These are phyloP conservation scores for Phocoena phocoena DNA, from an alignment of 2,113 vertebrate species.

Conservation along the genomic window DNA sequence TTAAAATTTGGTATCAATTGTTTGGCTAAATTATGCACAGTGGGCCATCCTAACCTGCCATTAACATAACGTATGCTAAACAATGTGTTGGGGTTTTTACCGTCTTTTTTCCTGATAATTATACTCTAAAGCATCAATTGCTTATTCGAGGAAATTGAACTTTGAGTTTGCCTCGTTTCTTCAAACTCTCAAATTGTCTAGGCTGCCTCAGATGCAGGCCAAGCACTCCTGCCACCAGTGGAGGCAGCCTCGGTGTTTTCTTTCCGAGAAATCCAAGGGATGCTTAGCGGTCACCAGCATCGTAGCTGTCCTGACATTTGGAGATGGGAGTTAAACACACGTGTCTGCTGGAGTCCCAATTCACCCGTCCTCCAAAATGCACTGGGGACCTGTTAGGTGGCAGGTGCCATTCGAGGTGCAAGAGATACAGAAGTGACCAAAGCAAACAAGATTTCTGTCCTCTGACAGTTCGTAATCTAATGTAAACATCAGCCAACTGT, in stretches of 20 bases:
- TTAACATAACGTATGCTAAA: slow-evolving; percentile 93
- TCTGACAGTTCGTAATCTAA: neutral
- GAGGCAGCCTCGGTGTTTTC: slow-evolving; percentile 45
- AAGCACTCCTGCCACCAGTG: slow-evolving; percentile 74
- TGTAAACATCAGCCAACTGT: neutral
- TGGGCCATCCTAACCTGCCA: slow-evolving; percentile 90
- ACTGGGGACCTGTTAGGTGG: neutral
- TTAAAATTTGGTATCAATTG: slow-evolving; percentile 92
- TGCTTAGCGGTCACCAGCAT: accelerated
- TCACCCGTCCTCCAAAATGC: accelerated
- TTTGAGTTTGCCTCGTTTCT: slow-evolving; percentile 79
- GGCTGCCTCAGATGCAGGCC: slow-evolving; percentile 67
- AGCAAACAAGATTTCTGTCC: neutral
- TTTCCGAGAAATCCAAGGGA: neutral
- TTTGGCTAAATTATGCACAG: slow-evolving; percentile 96
- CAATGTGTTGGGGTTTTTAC: slow-evolving; percentile 77
- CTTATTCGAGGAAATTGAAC: slow-evolving; percentile 89
- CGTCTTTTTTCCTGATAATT: slow-evolving; percentile 87
- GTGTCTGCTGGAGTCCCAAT: neutral
- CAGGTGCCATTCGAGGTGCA: no score
- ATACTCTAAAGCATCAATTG: slow-evolving; percentile 89
- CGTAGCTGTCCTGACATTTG: neutral
- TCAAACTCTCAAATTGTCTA: slow-evolving; percentile 81
- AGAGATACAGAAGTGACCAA: neutral
- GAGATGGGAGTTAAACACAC: neutral